These are phyloP conservation scores for Solen grandis DNA, from an alignment of 1,140 invertebrate species.

Conservation along the genomic window DNA sequence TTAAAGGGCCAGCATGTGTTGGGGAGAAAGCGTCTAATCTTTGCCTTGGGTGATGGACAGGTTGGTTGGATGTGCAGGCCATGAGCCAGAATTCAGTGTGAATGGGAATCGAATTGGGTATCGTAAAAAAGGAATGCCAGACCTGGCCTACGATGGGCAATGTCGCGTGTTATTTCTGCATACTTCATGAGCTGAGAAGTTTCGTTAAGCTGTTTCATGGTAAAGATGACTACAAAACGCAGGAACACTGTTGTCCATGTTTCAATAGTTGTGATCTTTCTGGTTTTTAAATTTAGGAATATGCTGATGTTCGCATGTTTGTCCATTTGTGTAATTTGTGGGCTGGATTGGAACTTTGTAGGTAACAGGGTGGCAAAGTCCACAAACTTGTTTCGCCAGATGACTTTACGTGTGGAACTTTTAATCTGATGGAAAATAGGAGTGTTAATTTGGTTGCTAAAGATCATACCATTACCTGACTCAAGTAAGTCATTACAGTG, in stretches of 20 bases:
- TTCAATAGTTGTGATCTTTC: background rate
- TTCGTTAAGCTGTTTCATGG: background rate
- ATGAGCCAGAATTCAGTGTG: background rate
- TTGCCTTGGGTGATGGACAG: background rate
- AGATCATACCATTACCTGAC: background rate
- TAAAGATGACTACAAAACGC: background rate
- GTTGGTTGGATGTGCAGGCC: background rate
- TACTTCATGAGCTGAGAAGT: constrained; percentile 22
- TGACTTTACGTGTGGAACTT: constrained; percentile 7
- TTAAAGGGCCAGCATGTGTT: background rate
- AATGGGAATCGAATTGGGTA: background rate
- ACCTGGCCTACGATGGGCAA: background rate
- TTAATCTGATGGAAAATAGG: background rate
- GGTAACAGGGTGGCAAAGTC: constrained; percentile 16
- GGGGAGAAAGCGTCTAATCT: background rate
- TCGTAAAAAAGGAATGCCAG: background rate
- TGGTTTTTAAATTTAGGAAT: background rate
- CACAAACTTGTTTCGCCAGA: constrained; percentile 28
- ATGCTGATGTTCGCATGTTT: background rate
- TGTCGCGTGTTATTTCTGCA: constrained; percentile 12
- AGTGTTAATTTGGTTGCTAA: background rate
- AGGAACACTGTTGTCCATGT: constrained; percentile 13
- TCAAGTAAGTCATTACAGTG: too few species aligned
- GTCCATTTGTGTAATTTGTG: constrained; percentile 19
- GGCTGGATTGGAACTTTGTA: background rate